These are phyloP conservation scores for Eueremaeus valkanovi DNA, from an alignment of 2,888 invertebrate species.

Conservation along the genomic window DNA sequence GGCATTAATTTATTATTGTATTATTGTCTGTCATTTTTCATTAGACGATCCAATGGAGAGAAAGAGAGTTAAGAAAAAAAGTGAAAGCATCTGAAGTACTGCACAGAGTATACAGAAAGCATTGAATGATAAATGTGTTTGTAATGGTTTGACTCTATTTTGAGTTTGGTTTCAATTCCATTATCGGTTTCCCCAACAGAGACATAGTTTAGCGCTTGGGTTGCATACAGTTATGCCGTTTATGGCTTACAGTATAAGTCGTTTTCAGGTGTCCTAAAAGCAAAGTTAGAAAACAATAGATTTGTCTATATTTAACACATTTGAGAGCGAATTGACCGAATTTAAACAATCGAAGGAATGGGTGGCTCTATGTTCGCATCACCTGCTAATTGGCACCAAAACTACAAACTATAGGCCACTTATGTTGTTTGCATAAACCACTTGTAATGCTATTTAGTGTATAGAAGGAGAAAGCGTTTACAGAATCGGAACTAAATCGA, in stretches of 20 bases:
- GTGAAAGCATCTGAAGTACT: neutral
- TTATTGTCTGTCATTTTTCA: neutral
- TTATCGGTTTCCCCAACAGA: neutral
- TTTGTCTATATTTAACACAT: slow-evolving; percentile 5
- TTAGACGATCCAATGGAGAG: neutral
- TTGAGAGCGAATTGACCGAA: slow-evolving; percentile 6
- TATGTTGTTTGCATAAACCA: neutral
- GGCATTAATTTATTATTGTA: neutral
- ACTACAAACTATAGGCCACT: neutral
- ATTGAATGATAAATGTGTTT: neutral
- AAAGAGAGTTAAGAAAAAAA: no score
- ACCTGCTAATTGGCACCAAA: neutral
- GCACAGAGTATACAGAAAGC: no score
- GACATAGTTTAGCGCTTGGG: neutral
- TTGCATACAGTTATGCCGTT: neutral
- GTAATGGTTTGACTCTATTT: slow-evolving; percentile 8
- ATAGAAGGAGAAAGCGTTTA: slow-evolving; percentile 2
- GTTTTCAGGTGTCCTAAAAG: slow-evolving; percentile 1
- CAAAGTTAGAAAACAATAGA: neutral
- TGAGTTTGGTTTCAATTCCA: neutral
- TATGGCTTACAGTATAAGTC: neutral
- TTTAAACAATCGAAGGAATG: slow-evolving; percentile 8
- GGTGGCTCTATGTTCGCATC: neutral
- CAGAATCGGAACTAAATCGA: neutral
- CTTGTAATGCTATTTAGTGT: neutral